phyloP scores from a whole-genome alignment of 2,113 vertebrate species.

The Antechinus stuartii region DNA sequence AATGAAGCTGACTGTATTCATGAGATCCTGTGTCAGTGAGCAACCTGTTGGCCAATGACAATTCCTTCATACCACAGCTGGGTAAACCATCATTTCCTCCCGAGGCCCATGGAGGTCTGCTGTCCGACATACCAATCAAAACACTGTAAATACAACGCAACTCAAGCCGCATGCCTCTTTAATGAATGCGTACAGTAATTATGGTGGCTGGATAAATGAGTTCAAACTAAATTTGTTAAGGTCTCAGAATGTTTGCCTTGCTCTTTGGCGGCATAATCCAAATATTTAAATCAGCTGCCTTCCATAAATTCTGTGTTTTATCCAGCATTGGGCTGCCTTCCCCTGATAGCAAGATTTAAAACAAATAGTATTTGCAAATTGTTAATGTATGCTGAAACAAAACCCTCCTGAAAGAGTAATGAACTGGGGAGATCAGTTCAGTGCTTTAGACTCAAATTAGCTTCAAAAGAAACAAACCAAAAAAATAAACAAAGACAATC shows the following conservation, averaged over 20 bases:
- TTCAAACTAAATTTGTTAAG: slow-evolving; percentile 75
- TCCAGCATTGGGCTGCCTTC: slow-evolving; percentile 56
- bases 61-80: slow-evolving; percentile 58
- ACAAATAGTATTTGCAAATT: slow-evolving; percentile 78
- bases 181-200: slow-evolving; percentile 76
- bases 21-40: slow-evolving; percentile 29
- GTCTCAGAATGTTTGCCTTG: slow-evolving; percentile 70
- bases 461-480: neutral
- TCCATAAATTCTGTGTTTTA: slow-evolving; percentile 73
- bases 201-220: slow-evolving; percentile 65
- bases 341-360: slow-evolving; percentile 70
- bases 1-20: slow-evolving; percentile 59
- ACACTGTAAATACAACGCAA: slow-evolving; percentile 71
- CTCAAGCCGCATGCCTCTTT: slow-evolving; percentile 62
- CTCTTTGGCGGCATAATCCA: slow-evolving; percentile 76
- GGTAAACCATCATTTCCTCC: slow-evolving; percentile 63
- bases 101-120: neutral
- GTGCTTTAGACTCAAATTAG: slow-evolving; percentile 59
- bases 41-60: slow-evolving; percentile 64
- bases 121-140: slow-evolving; percentile 24
- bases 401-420: slow-evolving; percentile 70
- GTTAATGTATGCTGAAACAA: slow-evolving; percentile 64
- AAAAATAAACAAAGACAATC: slow-evolving; percentile 34
- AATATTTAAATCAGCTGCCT: slow-evolving; percentile 80
- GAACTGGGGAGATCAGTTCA: slow-evolving; percentile 48